Conservation (phyloP, 2,113 vertebrate species). For the Saccopteryx bilineata region DNA sequence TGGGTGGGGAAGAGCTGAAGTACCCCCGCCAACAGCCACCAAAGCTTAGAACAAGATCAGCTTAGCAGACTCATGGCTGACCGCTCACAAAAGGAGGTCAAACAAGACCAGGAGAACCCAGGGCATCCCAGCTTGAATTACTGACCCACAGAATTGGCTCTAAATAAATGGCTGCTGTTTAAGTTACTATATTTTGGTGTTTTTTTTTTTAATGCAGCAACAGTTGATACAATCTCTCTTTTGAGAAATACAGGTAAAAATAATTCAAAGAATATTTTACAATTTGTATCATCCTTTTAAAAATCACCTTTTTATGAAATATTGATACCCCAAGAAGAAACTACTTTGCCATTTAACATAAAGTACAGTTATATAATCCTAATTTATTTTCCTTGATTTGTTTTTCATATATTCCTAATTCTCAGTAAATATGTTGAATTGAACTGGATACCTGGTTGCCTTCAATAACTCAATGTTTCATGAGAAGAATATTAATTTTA, state of each 20-base stretch:
- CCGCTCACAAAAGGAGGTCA: neutral
- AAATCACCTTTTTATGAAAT: neutral
- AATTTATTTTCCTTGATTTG: neutral
- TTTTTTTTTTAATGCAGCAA: neutral
- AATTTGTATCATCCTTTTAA: neutral
- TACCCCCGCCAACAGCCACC: neutral
- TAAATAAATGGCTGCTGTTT: neutral
- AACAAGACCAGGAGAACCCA: neutral
- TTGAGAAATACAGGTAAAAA: neutral
- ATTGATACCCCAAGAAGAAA: conserved; percentile 3
- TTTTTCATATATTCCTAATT: conserved; percentile 26
- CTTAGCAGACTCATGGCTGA: neutral
- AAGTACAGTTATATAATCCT: neutral
- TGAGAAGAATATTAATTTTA: neutral
- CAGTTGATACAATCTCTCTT: neutral
- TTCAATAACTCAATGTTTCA: conserved; percentile 37
- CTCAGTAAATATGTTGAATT: neutral
- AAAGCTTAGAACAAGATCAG: neutral
- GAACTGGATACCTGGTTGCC: neutral
- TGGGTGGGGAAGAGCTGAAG: neutral
- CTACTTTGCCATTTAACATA: neutral
- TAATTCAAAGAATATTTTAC: conserved; percentile 18
- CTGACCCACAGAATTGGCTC: neutral
- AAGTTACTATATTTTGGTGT: neutral
- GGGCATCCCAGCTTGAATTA: neutral